Evolutionary conservation across 2,113 vertebrate species (phyloP).

Genomic region (Thymallus thymallus): DNA sequence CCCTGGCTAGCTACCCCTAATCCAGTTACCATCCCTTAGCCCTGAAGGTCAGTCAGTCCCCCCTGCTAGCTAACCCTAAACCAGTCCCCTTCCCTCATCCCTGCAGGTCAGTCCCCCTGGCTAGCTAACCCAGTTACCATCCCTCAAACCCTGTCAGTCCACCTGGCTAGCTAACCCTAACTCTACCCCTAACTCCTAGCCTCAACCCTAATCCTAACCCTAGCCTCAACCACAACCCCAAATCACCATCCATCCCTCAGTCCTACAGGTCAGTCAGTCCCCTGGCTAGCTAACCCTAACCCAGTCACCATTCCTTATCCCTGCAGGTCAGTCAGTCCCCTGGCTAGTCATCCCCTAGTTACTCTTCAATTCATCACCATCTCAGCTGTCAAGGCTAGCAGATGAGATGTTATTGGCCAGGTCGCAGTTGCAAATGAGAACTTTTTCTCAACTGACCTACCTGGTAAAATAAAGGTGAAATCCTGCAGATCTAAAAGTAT

Average conservation of each 20-base stretch:
- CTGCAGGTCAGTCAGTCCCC: slow-evolving; percentile 74
- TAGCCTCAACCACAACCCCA: too few species aligned
- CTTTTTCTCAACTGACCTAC: too few species aligned
- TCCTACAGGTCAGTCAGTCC: slow-evolving; percentile 79
- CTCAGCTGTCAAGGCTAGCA: too few species aligned
- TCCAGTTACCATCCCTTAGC: slow-evolving; percentile 79
- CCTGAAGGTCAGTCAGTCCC: slow-evolving; percentile 79
- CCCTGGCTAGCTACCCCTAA: slow-evolving; percentile 51
- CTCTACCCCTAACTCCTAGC: too few species aligned
- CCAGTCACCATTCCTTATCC: too few species aligned
- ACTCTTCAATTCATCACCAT: too few species aligned
- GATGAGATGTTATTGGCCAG: too few species aligned
- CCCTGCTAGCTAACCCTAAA: slow-evolving; percentile 55
- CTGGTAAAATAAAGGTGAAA: too few species aligned
- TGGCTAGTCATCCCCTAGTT: neutral
- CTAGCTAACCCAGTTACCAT: slow-evolving; percentile 61
- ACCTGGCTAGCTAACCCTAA: too few species aligned
- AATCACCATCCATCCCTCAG: slow-evolving; percentile 78
- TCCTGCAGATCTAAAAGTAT: too few species aligned
- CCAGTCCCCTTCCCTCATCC: slow-evolving; percentile 80
- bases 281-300: neutral
- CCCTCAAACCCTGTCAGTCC: slow-evolving; percentile 70
- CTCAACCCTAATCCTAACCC: too few species aligned
- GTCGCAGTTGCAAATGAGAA: too few species aligned
- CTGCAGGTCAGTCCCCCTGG: slow-evolving; percentile 77